A percentile compares a stretch with the other conserved stretches of the same genome.
These are phyloP conservation scores for Invenusta paracnida DNA, from an alignment of 2,888 invertebrate genomes.

Conservation along the genomic window DNA sequence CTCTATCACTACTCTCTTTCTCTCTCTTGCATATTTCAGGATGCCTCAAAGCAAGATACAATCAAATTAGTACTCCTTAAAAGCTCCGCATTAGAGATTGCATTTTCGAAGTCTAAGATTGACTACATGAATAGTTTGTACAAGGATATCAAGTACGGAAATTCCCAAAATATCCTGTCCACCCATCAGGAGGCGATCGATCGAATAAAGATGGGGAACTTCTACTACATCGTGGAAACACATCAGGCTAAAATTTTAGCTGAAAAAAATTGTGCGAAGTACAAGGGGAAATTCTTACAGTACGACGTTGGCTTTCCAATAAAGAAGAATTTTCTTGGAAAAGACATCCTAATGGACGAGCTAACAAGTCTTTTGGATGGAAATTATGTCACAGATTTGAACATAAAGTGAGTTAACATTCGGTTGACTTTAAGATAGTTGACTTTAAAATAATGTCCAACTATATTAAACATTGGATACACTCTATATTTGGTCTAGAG, in stretches of 20 bases:
- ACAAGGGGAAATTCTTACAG: not conserved
- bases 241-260: not conserved
- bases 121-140: not conserved
- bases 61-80: not conserved
- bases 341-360: not conserved
- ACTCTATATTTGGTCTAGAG: too few relatives aligned
- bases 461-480: too few relatives aligned
- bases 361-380: not conserved
- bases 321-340: not conserved
- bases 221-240: not conserved
- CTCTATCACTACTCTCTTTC: too few relatives aligned
- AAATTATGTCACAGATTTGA: not conserved
- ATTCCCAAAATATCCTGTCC: not conserved
- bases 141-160: not conserved
- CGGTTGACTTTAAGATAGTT: too few relatives aligned
- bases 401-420: not conserved
- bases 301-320: not conserved
- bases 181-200: not conserved
- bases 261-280: not conserved
- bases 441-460: too few relatives aligned
- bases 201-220: not conserved
- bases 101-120: not conserved
- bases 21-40: not conserved
- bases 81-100: not conserved
- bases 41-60: not conserved